A percentile compares a stretch with the other conserved stretches of the same genome.
Evolutionary conservation across 2,113 vertebrate genomes (phyloP).

Genomic region (Hucho hucho): DNA sequence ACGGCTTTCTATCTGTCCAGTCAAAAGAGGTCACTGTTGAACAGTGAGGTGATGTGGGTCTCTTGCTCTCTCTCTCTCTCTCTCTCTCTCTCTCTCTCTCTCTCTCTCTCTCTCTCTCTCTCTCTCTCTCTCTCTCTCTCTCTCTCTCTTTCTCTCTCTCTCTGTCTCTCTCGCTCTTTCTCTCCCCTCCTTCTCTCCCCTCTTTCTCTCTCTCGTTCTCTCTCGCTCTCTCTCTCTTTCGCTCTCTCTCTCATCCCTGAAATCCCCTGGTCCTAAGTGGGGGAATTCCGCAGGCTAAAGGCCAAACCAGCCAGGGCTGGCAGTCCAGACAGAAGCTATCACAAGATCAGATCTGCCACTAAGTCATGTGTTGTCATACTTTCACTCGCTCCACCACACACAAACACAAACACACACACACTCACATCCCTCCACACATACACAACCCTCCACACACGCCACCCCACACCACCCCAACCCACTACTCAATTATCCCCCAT

Average conservation of each 20-base stretch:
- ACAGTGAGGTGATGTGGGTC: conserved; percentile 24
- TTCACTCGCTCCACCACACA: not conserved
- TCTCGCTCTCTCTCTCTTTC: not conserved
- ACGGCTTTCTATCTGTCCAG: not conserved
- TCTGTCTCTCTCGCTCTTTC: conserved; percentile 1
- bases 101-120: not conserved
- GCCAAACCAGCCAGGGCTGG: conserved; percentile 22
- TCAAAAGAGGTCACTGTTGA: conserved; percentile 52
- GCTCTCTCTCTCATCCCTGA: not conserved
- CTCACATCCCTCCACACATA: not conserved
- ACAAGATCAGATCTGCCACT: conserved; percentile 41
- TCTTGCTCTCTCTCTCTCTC: too few relatives aligned
- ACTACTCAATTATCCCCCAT: conserved; percentile 6
- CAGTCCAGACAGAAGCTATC: conserved; percentile 45
- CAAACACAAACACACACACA: not conserved
- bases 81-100: too few relatives aligned
- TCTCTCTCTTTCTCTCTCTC: too few relatives aligned
- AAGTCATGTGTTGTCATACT: conserved; percentile 11
- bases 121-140: too few relatives aligned
- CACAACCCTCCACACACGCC: not conserved
- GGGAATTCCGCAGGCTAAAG: conserved; percentile 42
- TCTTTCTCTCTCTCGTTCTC: too few relatives aligned
- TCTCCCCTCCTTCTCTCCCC: too few relatives aligned
- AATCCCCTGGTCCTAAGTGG: conserved; percentile 31
- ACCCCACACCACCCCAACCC: not conserved